Evolutionary conservation across 2,113 vertebrate species (phyloP).

Genomic region (Dipodomys merriami): DNA sequence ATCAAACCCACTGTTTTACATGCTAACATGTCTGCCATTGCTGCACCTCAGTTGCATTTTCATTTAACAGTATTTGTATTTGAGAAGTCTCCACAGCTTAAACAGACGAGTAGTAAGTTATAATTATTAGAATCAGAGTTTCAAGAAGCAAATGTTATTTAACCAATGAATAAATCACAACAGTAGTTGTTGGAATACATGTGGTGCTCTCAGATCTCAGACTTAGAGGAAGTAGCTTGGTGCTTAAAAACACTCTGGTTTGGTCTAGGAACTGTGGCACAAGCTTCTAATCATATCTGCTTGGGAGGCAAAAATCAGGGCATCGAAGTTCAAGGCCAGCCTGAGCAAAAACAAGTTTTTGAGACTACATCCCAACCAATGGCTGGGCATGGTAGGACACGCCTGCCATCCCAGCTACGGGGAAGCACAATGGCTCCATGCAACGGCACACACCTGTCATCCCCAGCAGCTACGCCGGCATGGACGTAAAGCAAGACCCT

Average conservation of each 20-base stretch:
- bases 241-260: not conserved
- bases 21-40: not conserved
- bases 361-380: too few relatives aligned
- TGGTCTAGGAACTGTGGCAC: too few relatives aligned
- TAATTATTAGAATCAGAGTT: constrained; percentile 13
- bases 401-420: too few relatives aligned
- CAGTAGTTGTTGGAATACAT: not conserved
- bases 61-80: not conserved
- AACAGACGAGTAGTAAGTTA: not conserved
- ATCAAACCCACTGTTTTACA: not conserved
- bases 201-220: not conserved
- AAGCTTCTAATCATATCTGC: too few relatives aligned
- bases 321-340: too few relatives aligned
- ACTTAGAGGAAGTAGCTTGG: not conserved
- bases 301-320: too few relatives aligned
- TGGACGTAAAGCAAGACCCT: too few relatives aligned
- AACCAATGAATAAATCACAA: not conserved
- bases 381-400: too few relatives aligned
- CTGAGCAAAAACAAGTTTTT: too few relatives aligned
- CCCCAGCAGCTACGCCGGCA: too few relatives aligned
- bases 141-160: not conserved
- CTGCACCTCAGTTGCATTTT: not conserved
- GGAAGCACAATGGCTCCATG: too few relatives aligned
- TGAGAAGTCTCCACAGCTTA: not conserved
- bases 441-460: too few relatives aligned